Evolutionary conservation across 2,797 vertebrate species (phyloP), one percentile per base, ranked within the genome.

Genomic region (Taeniopygia guttata): DNA sequence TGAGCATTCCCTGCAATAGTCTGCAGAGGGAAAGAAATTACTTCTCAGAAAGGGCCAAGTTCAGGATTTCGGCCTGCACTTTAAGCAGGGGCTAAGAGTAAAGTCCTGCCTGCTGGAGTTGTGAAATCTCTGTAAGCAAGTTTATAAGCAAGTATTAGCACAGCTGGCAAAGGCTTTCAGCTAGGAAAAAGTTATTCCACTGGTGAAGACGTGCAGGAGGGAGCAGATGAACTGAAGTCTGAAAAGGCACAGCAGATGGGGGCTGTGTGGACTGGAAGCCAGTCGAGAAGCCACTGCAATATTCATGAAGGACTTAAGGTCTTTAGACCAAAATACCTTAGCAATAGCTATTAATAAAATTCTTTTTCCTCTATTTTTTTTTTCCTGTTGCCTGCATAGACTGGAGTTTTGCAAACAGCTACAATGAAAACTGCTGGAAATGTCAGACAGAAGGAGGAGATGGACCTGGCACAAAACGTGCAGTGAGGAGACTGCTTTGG

Each of bases 31-130:
- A 94, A 94, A 94, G 95, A 90, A 90, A 76, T 60, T 14, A 58
- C 23, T 93, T 43, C 87, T 84, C 85, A 81, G 80, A 72, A 94
- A 91, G 85, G 74, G 78, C 45, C 95, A 93, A 84, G 87, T 82
- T 88, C 83, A 87, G 83, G 46, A 91, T 93, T 93, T 87, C 95
- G 93, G 74, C 34, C 82, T 91, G 83, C 83, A 68, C 73, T 88
- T 79, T 43, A 94, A 94, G 95, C 95, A 94, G 70, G 29, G 67
- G 67, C 67, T 95, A 59, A 94, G 90, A 95, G 85, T 91, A 90
- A 94, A 95, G 83, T 95, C 86, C 94, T 95, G 93, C 67, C 88
- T 93, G 92, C 56, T 84, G 84, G 80, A 94, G 66, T 96, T 96
- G 94, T 95, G 95, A 94, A 95, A 95, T 93, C 86, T 67, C 90